Base-by-base conservation (phyloP, 2,113 vertebrate genomes). In the Paradisaea rubra region DNA sequence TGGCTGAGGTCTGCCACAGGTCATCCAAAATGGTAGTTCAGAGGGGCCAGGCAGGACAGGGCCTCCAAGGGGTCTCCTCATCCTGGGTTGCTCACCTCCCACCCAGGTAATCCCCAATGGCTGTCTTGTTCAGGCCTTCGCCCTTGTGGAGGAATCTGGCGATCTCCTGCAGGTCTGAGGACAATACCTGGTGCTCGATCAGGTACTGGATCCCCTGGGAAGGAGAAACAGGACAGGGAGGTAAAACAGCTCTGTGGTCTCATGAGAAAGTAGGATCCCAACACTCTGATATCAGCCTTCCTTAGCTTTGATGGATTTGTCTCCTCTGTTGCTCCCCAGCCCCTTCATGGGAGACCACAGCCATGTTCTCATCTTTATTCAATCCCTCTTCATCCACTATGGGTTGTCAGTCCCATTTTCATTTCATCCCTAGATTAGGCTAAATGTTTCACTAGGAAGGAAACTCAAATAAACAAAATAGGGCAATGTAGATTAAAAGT, bases 41-140 rank as follows among this genome's bases (percentile, higher is more conserved):
- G 59, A 86, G 33, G 33, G n/a, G 19, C 5, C 22, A 50, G 41
- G 54, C 30, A 88, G 59, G 47, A 82, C 28, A 73, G 47, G 27
- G 47, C 23, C 35, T 85, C 84, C 54, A 70, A 83, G 71, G 16
- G 23, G 4, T 57, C 19, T 72, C 59, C 66, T 81, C 39, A 39
- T 22, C 47, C 60, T 61, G 50, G 7, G 11, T 13, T 77, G 60
- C 97, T 97, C 90, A 99, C 99, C 99, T 99, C 79, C 99, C 98
- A 81, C 99, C 99, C 24, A 99, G 91, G 95, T 99, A 99, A 81
- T 98, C 98, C 73, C 99, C 99, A 8, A 99, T 99, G 84, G 99
- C 99, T 3, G 98, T 99, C 97, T 99, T 99, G 97, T 98, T 99
- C 93, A 99, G 98, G 31, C 99, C 99, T 85, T 99, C 99, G 15